Evolutionary conservation across 2,888 invertebrate genomes (phyloP), one percentile per base, ranked within the genome.

Genomic region (Metallyticus violacea): DNA sequence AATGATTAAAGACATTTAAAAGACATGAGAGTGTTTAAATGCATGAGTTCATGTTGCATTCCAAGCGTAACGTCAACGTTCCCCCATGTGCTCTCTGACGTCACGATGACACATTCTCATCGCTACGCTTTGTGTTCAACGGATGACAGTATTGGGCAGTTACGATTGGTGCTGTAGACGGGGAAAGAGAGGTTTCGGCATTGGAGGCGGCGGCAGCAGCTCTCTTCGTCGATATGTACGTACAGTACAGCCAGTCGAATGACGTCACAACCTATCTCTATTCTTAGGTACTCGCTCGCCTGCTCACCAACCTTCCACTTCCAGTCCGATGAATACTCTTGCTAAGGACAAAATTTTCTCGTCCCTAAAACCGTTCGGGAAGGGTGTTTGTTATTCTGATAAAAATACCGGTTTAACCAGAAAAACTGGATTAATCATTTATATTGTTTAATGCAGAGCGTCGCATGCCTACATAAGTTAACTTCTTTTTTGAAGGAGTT

Each of bases 231-330:
- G 40, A 62, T 62, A 86, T 85, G 82, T 85, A 86, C 86, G 82
- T 77, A 83, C 77, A 83, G 85, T 85, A 78, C 85, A 84, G 77
- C 78, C 62, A 77, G 81, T 77, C 78, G 28, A n/a, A 40, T 85
- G 86, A 86, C 86, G 85, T 86, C 87, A 86, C 85, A 25, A 27
- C 27, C 81, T 78, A 81, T 81, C 86, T 28, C 87, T 87, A 87
- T 87, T 87, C 87, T 87, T 87, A 86, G 86, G 83, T 78, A 26
- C 27, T 77, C 82, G 77, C 28, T 86, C 26, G 86, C 83, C 28
- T 79, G 82, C 77, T n/a, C 62, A 26, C 79, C 78, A 29, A 83
- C 7, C 40, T 62, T 62, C 40, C 40, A 62, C 40, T 62, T 62
- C 40, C 40, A 62, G 40, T 4, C 40, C 40, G 22, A 62, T 62